These are phyloP conservation scores for Morpho helenor DNA, from an alignment of 2,888 invertebrate genomes.

Conservation along the genomic window DNA sequence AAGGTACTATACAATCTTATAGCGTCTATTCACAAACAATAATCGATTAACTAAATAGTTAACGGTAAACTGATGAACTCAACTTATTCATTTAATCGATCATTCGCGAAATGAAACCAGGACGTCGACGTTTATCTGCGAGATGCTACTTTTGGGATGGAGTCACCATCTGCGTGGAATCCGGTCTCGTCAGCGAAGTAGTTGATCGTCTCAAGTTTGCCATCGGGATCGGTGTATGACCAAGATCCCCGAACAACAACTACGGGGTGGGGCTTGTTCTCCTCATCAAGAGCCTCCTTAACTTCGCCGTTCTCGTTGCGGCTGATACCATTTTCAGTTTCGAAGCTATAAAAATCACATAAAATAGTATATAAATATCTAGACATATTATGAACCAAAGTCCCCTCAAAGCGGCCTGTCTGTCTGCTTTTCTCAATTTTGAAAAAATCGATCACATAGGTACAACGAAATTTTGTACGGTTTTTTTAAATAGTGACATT, in stretches of 20 bases:
- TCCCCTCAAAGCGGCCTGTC: too few relatives aligned
- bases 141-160: constrained; percentile 70
- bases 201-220: constrained; percentile 66
- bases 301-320: constrained; percentile 72
- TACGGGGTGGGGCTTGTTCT: constrained; percentile 76
- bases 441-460: too few relatives aligned
- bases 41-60: too few relatives aligned
- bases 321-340: constrained; percentile 77
- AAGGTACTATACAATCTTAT: constrained; percentile 5
- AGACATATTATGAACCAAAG: too few relatives aligned
- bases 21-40: neutral
- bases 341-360: constrained; percentile 47
- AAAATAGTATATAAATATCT: neutral
- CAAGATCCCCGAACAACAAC: constrained; percentile 80
- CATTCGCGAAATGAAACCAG: constrained; percentile 23
- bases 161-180: constrained; percentile 80
- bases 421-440: too few relatives aligned
- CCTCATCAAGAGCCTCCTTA: constrained; percentile 65
- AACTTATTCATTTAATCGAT: constrained; percentile 22
- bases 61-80: constrained; percentile 12
- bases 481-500: too few relatives aligned
- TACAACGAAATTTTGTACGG: too few relatives aligned
- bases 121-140: constrained; percentile 33
- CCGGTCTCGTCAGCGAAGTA: constrained; percentile 82
- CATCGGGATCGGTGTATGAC: constrained; percentile 76